Evolutionary conservation across 2,797 vertebrate genomes (phyloP), one percentile per base, ranked within the genome.

Genomic region (Atherinosoma microstoma): DNA sequence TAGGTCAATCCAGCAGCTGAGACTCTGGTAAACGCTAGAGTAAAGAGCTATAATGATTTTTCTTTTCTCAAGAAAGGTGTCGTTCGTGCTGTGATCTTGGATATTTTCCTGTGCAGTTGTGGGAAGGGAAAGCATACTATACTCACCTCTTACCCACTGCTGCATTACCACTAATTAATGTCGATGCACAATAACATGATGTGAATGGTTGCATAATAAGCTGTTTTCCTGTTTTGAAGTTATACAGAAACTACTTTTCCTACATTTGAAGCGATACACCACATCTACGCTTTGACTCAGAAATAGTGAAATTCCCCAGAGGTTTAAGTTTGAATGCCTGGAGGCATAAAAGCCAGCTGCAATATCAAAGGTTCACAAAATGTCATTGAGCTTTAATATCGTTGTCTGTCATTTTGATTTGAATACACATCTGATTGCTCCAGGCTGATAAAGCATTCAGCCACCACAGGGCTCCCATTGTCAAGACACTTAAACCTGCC

Each of bases 401-500:
- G 79, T 82, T 84, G 83, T 89, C 93, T 91, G 90, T 93, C 93
- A 91, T 90, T 92, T 91, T 80, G 83, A 91, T 94, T 89, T 92
- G 82, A 92, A 93, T 91, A 85, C 86, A 85, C 87, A 87, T 78
- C 74, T 92, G 87, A 94, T 91, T 85, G 78, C 75, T 60, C 54
- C 63, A 66, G 24, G 63, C 64, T 81, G 80, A 91, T 88, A 87
- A 89, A 79, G 85, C 83, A 85, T 81, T 86, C 68, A 79, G 84
- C 82, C 56, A 32, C 84, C 51, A 67, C 34, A 24, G 76, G 73
- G 67, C 82, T 84, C 36, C 61, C 16, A 67, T 82, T 89, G 71
- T 82, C 62, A 75, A 80, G 69, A 80, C 78, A 73, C 80, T 77
- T 76, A 58, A 76, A 75, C 59, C 79, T 65, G 73, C 58, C 35